Base-by-base conservation (phyloP, 2,888 invertebrate species). In the Sarcophaga carnaria region DNA sequence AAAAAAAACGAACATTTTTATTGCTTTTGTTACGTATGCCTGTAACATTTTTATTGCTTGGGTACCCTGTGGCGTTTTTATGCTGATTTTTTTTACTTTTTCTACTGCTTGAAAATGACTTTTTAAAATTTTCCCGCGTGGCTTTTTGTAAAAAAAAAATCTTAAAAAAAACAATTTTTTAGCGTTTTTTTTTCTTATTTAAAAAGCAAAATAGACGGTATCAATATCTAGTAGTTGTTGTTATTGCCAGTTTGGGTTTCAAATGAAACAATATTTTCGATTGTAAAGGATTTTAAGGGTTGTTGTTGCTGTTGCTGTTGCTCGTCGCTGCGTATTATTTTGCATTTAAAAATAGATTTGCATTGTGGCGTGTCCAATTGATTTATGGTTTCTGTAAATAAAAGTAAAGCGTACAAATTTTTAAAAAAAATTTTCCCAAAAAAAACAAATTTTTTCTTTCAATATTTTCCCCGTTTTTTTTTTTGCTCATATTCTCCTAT, bases 261-360 rank as follows among this genome's bases (percentile, higher is more conserved):
- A 59, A 64, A 25, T 54, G 17, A 1, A 17, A 66, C 22, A 37
- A 10, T 54, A 54, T 54, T 54, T 54, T 12, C 54, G 14, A 17
- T 27, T 49, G 25, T 49, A 69, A 79, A 78, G 72, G 83, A 80
- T 69, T 63, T 71, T 78, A 62, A 80, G 80, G 80, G 84, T 80
- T 80, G 84, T 11, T 80, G 85, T 69, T 78, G 70, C 37, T 80
- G 85, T 69, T 78, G 70, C 37, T 64, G 67, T 75, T 69, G 22
- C 49, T 49, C 25, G 49, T 49, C 70, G 70, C 54, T 59, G 78
- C 90, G 89, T 92, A 93, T 93, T 93, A 93, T 92, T 92, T 92
- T 90, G 93, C 92, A 92, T 92, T 93, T 93, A 93, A 93, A 93
- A 92, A 92, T 92, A 92, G 93, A 93, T 93, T 93, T 93, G 91